These are phyloP conservation scores for Terebella lapidaria DNA, from an alignment of 2,888 invertebrate species.

Conservation along the genomic window DNA sequence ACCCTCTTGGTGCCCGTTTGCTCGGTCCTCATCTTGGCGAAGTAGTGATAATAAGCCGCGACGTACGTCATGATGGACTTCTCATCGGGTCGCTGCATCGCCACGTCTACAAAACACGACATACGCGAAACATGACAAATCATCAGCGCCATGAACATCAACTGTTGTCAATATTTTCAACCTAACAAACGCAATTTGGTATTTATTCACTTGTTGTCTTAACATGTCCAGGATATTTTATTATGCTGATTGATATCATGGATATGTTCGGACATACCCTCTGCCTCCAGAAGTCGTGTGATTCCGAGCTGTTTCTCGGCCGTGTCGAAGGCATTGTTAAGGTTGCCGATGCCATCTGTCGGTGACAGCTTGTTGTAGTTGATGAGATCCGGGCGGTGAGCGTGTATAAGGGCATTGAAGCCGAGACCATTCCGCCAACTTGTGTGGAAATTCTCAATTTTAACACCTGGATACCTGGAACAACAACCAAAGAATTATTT, in stretches of 20 bases:
- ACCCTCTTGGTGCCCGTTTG: conserved; percentile 95
- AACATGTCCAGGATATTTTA: too few relatives aligned
- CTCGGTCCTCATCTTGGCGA: conserved; percentile 98
- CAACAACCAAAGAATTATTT: not conserved
- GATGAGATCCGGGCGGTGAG: conserved; percentile 89
- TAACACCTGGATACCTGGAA: conserved; percentile 50
- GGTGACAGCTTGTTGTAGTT: conserved; percentile 77
- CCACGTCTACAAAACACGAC: conserved; percentile 67
- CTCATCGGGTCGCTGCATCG: conserved; percentile 89
- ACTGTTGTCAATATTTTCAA: not conserved
- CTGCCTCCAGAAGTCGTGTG: conserved; percentile 82
- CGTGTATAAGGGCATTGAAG: conserved; percentile 97
- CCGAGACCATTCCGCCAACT: conserved; percentile 96
- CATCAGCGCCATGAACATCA: not conserved
- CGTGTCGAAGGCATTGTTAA: conserved; percentile 95
- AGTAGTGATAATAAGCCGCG: conserved; percentile 97
- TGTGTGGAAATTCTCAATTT: conserved; percentile 60
- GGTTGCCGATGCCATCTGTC: conserved; percentile 82
- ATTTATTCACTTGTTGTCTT: too few relatives aligned
- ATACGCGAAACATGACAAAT: not conserved
- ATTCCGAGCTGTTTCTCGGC: conserved; percentile 91
- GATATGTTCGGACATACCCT: conserved; percentile 60
- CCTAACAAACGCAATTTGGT: not conserved
- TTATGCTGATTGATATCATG: too few relatives aligned
- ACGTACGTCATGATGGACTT: conserved; percentile 99